Conservation (phyloP, 2,113 vertebrate genomes). For the Nyctereutes procyonoides region DNA sequence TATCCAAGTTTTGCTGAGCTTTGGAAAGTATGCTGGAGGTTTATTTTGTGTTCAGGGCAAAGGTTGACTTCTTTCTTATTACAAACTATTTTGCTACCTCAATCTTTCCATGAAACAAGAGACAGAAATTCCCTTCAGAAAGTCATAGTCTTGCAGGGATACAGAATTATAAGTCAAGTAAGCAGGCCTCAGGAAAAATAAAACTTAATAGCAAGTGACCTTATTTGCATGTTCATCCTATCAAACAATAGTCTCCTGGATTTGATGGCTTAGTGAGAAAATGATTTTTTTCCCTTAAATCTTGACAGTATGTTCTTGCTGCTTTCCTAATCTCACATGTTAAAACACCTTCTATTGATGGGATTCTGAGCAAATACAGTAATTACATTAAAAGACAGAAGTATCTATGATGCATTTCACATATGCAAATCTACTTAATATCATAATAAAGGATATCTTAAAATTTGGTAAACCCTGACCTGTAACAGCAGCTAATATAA, state of each 20-base stretch:
- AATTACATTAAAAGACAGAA: constrained; percentile 50
- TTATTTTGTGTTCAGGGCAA: constrained; percentile 69
- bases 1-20: constrained; percentile 53
- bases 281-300: constrained; percentile 71
- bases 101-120: constrained; percentile 56
- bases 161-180: constrained; percentile 61
- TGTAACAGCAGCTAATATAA: constrained; percentile 53
- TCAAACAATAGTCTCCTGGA: constrained; percentile 27
- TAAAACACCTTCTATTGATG: constrained; percentile 77
- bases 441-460: constrained; percentile 69
- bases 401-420: constrained; percentile 67
- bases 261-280: constrained; percentile 75
- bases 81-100: constrained; percentile 59
- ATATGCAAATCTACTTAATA: constrained; percentile 72
- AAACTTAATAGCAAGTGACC: constrained; percentile 67
- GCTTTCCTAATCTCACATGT: constrained; percentile 63
- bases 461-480: constrained; percentile 41
- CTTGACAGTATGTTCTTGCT: constrained; percentile 72
- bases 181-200: constrained; percentile 47
- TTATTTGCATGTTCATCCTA: constrained; percentile 60
- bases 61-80: constrained; percentile 67
- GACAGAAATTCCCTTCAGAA: constrained; percentile 50
- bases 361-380: constrained; percentile 59
- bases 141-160: not conserved
- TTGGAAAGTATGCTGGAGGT: constrained; percentile 44